These are phyloP conservation scores for Rhopilema esculentum DNA, from an alignment of 30 jellyfish, hydroid and myxozoan species.

Conservation along the genomic window DNA sequence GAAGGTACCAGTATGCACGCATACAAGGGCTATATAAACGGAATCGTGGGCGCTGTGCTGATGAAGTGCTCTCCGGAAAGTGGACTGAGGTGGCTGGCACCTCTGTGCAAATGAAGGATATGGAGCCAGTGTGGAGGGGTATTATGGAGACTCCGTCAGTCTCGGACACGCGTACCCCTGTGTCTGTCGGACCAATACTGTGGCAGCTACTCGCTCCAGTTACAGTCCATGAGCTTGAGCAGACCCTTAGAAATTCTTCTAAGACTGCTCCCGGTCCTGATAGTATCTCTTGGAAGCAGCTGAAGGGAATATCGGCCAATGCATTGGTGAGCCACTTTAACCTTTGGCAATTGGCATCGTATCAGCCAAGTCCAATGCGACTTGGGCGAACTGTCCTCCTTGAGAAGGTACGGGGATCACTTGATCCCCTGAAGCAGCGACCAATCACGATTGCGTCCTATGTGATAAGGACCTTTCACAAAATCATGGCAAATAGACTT, in stretches of 20 bases:
- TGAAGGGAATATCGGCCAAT: background rate
- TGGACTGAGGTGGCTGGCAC: background rate
- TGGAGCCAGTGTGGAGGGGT: conserved; percentile 5
- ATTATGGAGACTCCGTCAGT: conserved; percentile 26
- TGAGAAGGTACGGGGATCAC: background rate
- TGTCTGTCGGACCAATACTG: background rate
- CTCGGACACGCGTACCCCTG: background rate
- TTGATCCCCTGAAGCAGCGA: conserved; percentile 10
- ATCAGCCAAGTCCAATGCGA: conserved; percentile 6
- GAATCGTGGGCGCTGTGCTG: conserved; percentile 1
- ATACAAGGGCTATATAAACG: conserved; percentile 3
- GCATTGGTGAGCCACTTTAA: conserved; percentile 22
- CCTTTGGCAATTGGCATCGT: conserved; percentile 3
- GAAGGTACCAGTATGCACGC: background rate
- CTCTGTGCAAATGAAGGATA: too few species aligned
- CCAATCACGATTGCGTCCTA: conserved; percentile 27
- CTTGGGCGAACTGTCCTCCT: conserved; percentile 16
- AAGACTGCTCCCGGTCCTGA: conserved; percentile 25
- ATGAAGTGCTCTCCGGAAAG: background rate
- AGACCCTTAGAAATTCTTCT: background rate
- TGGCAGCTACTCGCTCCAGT: conserved; percentile 22
- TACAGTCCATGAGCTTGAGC: background rate
- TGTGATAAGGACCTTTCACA: conserved; percentile 3
- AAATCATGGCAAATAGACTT: conserved; percentile 6
- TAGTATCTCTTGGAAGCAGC: background rate